Evolutionary conservation across 2,113 vertebrate genomes (phyloP).

Genomic region (Laticauda laticaudata): DNA sequence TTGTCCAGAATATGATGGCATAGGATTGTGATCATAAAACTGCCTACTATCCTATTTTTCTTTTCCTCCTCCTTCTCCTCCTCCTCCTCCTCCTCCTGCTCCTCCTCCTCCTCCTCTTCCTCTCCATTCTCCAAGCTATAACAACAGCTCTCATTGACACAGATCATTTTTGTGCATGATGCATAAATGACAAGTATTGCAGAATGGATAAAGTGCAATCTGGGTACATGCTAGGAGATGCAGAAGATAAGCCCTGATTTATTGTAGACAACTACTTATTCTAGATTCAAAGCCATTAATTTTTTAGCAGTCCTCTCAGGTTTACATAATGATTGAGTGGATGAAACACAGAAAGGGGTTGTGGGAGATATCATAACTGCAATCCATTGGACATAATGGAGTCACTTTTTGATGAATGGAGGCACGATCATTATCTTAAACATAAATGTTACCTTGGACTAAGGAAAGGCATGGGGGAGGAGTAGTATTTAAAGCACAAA

Average conservation of each 20-base stretch:
- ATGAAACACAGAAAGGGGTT: not conserved
- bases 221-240: not conserved
- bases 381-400: not conserved
- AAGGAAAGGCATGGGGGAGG: not conserved
- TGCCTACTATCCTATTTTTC: not conserved
- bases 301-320: not conserved
- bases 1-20: not conserved
- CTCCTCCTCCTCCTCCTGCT: not conserved
- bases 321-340: not conserved
- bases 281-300: not conserved
- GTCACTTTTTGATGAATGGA: constrained; percentile 18
- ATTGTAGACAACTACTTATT: not conserved
- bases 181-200: not conserved
- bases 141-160: not conserved
- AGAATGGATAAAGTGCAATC: not conserved
- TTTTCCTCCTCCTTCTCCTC: not conserved
- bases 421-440: constrained; percentile 20
- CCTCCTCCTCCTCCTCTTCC: not conserved
- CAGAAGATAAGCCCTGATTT: not conserved
- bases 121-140: not conserved
- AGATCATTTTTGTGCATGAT: not conserved
- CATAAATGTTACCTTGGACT: constrained; percentile 7
- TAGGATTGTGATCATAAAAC: not conserved
- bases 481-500: not conserved
- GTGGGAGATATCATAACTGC: not conserved